Base-by-base conservation (phyloP, 2,113 vertebrate species). In the Petaurus breviceps region DNA sequence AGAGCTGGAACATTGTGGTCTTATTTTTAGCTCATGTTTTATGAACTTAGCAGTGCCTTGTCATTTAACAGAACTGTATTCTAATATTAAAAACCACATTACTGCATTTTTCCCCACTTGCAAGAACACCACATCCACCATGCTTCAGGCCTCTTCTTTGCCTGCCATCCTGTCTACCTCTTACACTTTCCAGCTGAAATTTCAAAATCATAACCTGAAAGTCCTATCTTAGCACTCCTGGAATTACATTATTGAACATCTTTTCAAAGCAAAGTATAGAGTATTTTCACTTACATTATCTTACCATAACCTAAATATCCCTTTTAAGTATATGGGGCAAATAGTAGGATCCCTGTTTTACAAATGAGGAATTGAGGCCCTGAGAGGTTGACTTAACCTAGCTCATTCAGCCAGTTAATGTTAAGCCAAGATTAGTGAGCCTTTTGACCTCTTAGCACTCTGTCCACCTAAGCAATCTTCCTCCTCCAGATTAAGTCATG, bases 1-100 rank as follows among this genome's bases (percentile, higher is more conserved):
- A 97, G 94, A 95, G 96, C 94, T 94, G 51, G 96, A 96, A 95
- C 96, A 95, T 96, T 97, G 95, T 96, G 95, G 96, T 97, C 94
- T 97, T 97, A 97, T 97, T 98, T 98, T 97, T 95, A 97, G 97
- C 95, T 94, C 46, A 0, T 94, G 77, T 96, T 97, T 94, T 94
- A 55, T 94, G 96, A 92, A 93, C 91, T 90, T 91, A 50, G 94
- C 91, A 91, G 89, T 91, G 95, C 93, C 95, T 92, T 94, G 14
- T 51, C 90, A 90, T 95, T 95, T 91, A 92, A 53, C 54, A 93
- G 94, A 93, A 89, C 68, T 51, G 49, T 77, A 47, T 93, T 96
- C 96, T 93, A 89, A 89, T 89, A 93, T 43, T 68, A 94, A 94
- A 90, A 90, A 51, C 51, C 49, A 89, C 16, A 24, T 93, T 51